phyloP scores from a whole-genome alignment of 2,888 invertebrate species.

The Theodoxus fluviatilis region DNA sequence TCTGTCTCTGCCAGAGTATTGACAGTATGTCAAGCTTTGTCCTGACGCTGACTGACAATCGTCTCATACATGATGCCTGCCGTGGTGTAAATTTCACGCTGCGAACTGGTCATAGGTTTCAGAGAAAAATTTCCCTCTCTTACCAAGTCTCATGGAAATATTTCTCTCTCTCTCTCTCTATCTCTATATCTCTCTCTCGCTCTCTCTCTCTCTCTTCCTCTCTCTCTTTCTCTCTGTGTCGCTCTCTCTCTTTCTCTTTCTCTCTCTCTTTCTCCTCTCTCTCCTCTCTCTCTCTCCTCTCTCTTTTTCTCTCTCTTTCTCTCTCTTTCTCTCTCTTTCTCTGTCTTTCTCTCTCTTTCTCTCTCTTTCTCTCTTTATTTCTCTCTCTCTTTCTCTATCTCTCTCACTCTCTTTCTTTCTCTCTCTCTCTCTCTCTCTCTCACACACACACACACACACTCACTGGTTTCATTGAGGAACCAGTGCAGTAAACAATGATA shows the following conservation, averaged over 20 bases:
- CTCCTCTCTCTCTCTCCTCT: background rate
- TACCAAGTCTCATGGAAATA: background rate
- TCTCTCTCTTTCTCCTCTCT: background rate
- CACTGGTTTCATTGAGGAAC: background rate
- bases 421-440: slow-evolving; percentile 11
- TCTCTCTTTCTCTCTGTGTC: slow-evolving; percentile 8
- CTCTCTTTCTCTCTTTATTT: background rate
- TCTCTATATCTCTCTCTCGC: background rate
- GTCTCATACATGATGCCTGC: too few relatives aligned
- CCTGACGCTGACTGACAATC: background rate
- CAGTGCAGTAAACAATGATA: too few relatives aligned
- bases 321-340: background rate
- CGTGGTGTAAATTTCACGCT: too few relatives aligned
- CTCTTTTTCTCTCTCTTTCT: background rate
- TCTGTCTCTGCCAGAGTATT: too few relatives aligned
- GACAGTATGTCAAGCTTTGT: too few relatives aligned
- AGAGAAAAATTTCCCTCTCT: too few relatives aligned
- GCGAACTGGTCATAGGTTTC: too few relatives aligned
- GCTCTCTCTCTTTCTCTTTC: background rate
- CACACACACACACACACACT: background rate
- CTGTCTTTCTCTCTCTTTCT: background rate
- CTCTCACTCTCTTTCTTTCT: background rate
- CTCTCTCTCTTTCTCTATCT: background rate
- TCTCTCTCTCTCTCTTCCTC: slow-evolving; percentile 9
- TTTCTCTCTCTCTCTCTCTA: background rate